Conservation (phyloP, 2,888 invertebrate species). For the Myopa testacea region DNA sequence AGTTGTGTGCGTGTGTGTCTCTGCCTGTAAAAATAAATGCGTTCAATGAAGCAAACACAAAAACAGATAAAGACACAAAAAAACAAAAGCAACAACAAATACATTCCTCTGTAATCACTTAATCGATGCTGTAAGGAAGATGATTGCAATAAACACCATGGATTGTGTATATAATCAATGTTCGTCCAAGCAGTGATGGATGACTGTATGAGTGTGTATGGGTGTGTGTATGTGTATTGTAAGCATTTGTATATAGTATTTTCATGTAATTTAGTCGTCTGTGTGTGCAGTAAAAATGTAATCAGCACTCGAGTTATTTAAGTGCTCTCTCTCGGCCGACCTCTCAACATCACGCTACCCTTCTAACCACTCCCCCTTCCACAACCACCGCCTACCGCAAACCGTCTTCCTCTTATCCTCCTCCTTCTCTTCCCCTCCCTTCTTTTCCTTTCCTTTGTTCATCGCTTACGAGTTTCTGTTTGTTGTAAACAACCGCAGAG, state of each 20-base stretch:
- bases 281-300: too few species aligned
- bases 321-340: too few species aligned
- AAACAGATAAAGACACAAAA: not conserved
- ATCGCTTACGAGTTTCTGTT: not conserved
- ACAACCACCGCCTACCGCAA: too few species aligned
- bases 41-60: constrained; percentile 4
- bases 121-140: constrained; percentile 22
- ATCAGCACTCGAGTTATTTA: too few species aligned
- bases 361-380: too few species aligned
- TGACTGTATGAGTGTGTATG: not conserved
- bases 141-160: constrained; percentile 6
- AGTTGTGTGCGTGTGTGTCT: too few species aligned
- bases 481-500: not conserved
- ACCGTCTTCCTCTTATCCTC: too few species aligned
- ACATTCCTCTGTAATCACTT: constrained; percentile 9
- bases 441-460: not conserved
- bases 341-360: too few species aligned
- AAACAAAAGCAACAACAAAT: not conserved
- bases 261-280: not conserved
- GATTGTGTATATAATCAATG: not conserved
- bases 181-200: not conserved
- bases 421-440: not conserved
- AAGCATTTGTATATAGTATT: not conserved
- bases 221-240: not conserved
- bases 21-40: not conserved